Percentiles rank a stretch among this genome's conserved stretches.
Conservation (phyloP, 2,888 invertebrate genomes). For the Tridacna gigas region DNA sequence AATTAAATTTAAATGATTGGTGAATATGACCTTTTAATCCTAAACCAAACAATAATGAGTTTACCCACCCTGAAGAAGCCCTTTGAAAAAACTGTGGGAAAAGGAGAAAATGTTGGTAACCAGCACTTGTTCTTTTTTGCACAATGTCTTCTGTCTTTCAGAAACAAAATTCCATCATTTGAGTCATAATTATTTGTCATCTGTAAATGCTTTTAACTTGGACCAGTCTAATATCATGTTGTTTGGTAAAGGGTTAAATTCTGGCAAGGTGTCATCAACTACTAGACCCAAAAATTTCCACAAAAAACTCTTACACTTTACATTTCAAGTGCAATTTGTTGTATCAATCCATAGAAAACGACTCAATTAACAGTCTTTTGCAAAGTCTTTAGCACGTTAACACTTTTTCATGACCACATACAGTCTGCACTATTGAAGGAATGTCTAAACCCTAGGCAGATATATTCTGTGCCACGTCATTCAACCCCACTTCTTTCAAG, state of each 20-base stretch:
- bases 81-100: too few species aligned
- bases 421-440: too few species aligned
- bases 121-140: not conserved
- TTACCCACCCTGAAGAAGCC: too few species aligned
- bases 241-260: not conserved
- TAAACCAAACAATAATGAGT: not conserved
- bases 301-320: too few species aligned
- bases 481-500: conserved; percentile 79
- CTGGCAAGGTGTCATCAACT: not conserved
- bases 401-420: too few species aligned
- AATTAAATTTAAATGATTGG: not conserved
- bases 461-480: conserved; percentile 67
- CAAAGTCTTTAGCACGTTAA: too few species aligned
- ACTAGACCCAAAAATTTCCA: not conserved
- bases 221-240: not conserved
- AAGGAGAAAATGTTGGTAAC: not conserved
- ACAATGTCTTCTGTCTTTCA: not conserved
- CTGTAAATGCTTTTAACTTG: not conserved
- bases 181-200: too few species aligned
- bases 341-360: too few species aligned
- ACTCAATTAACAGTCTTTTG: too few species aligned
- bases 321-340: too few species aligned
- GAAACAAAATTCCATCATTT: too few species aligned
- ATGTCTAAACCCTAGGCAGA: not conserved
- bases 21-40: not conserved